phyloP scores from a whole-genome alignment of 2,113 vertebrate genomes.

The Pseudonaja textilis region DNA sequence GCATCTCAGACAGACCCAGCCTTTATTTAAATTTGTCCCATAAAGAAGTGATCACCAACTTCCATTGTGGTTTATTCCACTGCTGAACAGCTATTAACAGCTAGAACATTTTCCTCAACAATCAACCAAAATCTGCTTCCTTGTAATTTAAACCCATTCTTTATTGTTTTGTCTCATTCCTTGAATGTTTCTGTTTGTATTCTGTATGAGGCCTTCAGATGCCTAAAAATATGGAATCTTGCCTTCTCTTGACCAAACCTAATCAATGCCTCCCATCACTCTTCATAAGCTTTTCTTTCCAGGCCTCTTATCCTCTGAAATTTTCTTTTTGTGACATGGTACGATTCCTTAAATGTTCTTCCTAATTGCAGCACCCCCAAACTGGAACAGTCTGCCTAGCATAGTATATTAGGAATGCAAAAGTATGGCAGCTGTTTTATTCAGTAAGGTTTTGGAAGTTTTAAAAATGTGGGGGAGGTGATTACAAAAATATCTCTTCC shows the following conservation, averaged over 20 bases:
- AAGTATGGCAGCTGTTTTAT: background rate
- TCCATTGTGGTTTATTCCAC: background rate
- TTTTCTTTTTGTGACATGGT: background rate
- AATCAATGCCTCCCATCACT: background rate
- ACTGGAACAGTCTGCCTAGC: background rate
- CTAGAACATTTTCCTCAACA: background rate
- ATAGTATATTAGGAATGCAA: background rate
- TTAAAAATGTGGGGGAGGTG: constrained; percentile 35
- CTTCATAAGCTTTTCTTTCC: background rate
- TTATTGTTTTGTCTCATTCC: background rate
- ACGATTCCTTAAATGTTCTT: background rate
- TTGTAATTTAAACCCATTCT: background rate
- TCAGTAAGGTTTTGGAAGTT: constrained; percentile 22
- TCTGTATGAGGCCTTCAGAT: background rate
- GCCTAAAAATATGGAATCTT: background rate
- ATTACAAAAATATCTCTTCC: constrained; percentile 21
- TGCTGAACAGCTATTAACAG: background rate
- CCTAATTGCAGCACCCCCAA: background rate
- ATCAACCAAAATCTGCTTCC: background rate
- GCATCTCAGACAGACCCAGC: background rate
- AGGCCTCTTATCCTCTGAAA: background rate
- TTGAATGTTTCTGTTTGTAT: background rate
- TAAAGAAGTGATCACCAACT: background rate
- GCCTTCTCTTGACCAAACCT: background rate
- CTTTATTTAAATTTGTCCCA: background rate